Percentiles rank a stretch among this genome's conserved stretches.
phyloP scores from a whole-genome alignment of 2,797 vertebrate species.

The Spinibarbus caldwelli region DNA sequence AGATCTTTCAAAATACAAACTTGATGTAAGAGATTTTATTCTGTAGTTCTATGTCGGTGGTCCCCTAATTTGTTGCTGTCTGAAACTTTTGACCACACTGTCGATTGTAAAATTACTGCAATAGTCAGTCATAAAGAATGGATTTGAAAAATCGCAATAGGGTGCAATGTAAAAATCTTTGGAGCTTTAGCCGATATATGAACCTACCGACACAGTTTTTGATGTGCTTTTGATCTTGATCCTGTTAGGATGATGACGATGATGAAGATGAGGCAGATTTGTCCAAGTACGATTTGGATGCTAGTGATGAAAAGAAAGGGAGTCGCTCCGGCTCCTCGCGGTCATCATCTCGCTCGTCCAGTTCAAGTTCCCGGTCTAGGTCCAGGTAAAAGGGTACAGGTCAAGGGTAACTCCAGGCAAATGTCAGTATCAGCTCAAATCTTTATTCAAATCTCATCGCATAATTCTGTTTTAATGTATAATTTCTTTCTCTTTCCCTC shows the following conservation, averaged over 20 bases:
- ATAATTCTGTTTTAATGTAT: constrained; percentile 47
- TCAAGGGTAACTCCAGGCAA: constrained; percentile 99
- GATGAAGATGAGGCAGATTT: constrained; percentile 87
- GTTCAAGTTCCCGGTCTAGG: constrained; percentile 99
- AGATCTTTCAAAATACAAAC: constrained; percentile 97
- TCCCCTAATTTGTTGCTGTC: background rate
- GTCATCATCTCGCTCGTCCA: constrained; percentile 94
- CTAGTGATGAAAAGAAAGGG: constrained; percentile 86
- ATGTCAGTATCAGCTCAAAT: constrained; percentile 99
- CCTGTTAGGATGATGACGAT: constrained; percentile 84
- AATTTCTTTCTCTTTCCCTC: constrained; percentile 8
- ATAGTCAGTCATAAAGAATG: background rate
- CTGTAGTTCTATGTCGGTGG: background rate
- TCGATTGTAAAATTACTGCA: background rate
- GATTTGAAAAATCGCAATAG: background rate
- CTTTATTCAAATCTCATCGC: constrained; percentile 82
- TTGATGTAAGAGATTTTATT: constrained; percentile 83
- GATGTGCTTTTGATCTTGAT: background rate
- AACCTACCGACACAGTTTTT: no score
- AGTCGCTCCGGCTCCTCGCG: constrained; percentile 91
- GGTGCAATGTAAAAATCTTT: background rate
- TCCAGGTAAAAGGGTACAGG: constrained; percentile 99
- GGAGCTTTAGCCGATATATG: background rate
- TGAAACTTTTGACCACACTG: background rate
- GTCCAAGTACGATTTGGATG: constrained; percentile 95